Evolutionary conservation across 2,888 invertebrate genomes (phyloP).

Genomic region (Ganaspis brasiliensis): DNA sequence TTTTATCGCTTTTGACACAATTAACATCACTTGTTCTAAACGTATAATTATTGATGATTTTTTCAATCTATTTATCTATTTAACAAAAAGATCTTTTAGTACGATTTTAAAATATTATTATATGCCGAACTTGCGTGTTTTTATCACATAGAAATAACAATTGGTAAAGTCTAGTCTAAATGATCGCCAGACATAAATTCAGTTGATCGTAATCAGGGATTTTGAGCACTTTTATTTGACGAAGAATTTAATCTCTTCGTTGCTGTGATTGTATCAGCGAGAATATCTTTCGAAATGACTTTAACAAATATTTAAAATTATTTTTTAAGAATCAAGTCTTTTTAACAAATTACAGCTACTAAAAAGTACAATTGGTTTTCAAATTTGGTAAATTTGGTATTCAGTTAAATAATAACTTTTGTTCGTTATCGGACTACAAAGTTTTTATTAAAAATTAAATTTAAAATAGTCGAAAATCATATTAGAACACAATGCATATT

Average conservation of each 20-base stretch:
- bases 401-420: background rate
- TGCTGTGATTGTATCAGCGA: background rate
- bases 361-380: background rate
- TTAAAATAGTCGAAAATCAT: slow-evolving; percentile 1
- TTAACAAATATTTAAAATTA: background rate
- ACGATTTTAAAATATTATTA: background rate
- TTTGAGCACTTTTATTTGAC: slow-evolving; percentile 38
- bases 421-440: background rate
- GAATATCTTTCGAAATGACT: background rate
- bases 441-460: background rate
- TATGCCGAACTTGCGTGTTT: slow-evolving; percentile 28
- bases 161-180: no score
- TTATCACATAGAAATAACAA: slow-evolving; percentile 29
- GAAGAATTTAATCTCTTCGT: slow-evolving; percentile 28
- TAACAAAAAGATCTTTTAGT: background rate
- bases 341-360: background rate
- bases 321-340: background rate
- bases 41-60: background rate
- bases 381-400: slow-evolving; percentile 12
- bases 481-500: slow-evolving; percentile 10
- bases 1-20: slow-evolving; percentile 16
- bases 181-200: slow-evolving; percentile 10
- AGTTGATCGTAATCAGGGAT: slow-evolving; percentile 10
- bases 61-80: background rate
- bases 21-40: slow-evolving; percentile 12